Evolutionary conservation across 1,140 invertebrate species (phyloP), one percentile per base, ranked within the genome.

Genomic region (Euwallacea similis): DNA sequence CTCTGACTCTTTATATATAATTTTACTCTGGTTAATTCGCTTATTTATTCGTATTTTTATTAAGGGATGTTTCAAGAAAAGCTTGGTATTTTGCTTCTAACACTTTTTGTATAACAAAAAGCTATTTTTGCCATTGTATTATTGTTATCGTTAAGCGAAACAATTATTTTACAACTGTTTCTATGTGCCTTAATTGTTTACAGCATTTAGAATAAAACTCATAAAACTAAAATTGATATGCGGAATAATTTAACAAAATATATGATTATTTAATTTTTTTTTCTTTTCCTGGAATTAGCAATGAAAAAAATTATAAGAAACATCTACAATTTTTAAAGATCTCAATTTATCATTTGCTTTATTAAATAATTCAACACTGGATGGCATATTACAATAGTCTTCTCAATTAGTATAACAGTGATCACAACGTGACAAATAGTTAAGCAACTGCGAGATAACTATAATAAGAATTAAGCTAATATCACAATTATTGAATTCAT

Each of bases 1-100:
- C 42, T 65, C 7, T 47, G 58, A 54, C 47, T n/a, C n/a, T n/a
- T n/a, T 71, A 13, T 61, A 11, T 61, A 42, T 21, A 59, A n/a
- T 50, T 62, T 66, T 50, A 72, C 70, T 64, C 47, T 59, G 10
- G 42, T 53, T 66, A 43, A 15, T 62, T 72, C 16, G 70, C 70
- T 72, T 72, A 72, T 72, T 72, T 72, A 72, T 72, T 72, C 66
- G 33, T 56, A 50, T 56, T 42, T 56, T 60, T 59, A n/a, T 60
- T 62, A 66, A 56, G 70, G 70, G 70, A 60, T 72, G 70, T 72
- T 72, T 63, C 64, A 33, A 50, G 9, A 41, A 66, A 60, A 53
- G 70, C 70, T 70, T 70, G 42, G 41, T 63, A 59, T 70, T 64
- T 58, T 64, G 50, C 50, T 50, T 55, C 60, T 70, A 64, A 64